Percentiles rank a stretch among this genome's conserved stretches.
Conservation (phyloP, 2,113 vertebrate species). For the Pelmatolapia mariae region DNA sequence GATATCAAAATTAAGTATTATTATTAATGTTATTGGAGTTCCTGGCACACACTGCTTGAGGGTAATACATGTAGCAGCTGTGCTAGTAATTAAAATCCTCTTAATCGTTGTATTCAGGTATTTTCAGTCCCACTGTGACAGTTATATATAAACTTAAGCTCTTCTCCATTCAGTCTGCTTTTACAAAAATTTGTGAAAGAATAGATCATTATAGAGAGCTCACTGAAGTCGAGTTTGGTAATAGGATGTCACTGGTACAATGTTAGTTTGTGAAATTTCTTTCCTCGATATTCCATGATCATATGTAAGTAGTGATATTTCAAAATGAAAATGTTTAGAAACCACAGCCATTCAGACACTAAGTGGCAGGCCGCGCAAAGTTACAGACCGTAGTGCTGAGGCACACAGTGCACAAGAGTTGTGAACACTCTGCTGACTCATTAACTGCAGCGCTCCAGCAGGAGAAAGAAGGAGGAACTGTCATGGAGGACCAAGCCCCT, state of each 20-base stretch:
- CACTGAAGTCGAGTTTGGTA: neutral
- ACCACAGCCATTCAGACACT: fast-evolving
- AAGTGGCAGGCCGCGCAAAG: neutral
- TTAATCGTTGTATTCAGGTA: neutral
- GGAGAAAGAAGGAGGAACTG: neutral
- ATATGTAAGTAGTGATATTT: neutral
- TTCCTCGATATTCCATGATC: neutral
- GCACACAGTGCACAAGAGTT: neutral
- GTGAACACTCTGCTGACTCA: neutral
- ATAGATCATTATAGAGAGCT: neutral
- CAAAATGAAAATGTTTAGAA: neutral
- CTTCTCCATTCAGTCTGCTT: neutral
- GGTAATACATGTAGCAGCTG: neutral
- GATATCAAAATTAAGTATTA: neutral
- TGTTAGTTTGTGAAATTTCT: neutral
- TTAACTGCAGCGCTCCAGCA: fast-evolving
- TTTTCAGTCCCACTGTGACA: neutral
- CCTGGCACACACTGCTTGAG: neutral
- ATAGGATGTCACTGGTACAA: neutral
- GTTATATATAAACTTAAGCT: neutral
- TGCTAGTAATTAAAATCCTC: neutral
- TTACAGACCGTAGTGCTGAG: neutral
- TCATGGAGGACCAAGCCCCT: neutral
- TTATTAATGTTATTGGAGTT: neutral
- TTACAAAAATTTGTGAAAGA: neutral